Percentiles rank a stretch among this genome's conserved stretches.
These are phyloP conservation scores for Steinernema feltiae DNA, from an alignment of 1,140 invertebrate species.

Conservation along the genomic window DNA sequence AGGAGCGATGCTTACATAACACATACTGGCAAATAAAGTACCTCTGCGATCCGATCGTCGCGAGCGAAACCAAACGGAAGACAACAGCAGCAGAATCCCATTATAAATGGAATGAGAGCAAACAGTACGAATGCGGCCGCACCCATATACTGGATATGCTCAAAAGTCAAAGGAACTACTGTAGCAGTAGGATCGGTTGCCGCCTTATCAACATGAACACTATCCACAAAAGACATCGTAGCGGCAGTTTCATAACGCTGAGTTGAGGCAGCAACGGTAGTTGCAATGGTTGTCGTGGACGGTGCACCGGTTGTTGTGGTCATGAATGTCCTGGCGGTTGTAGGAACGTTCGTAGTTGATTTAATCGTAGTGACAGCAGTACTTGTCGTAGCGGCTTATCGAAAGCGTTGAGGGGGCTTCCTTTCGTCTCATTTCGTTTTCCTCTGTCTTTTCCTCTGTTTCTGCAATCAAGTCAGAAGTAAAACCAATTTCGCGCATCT, in stretches of 20 bases:
- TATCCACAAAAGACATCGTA: not conserved
- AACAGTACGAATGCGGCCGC: not conserved
- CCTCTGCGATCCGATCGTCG: not conserved
- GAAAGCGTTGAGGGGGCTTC: not conserved
- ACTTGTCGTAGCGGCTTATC: not conserved
- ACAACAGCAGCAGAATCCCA: constrained; percentile 5
- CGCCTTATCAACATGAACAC: not conserved
- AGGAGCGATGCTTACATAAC: not conserved
- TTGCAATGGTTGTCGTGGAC: not conserved
- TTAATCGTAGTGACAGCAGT: not conserved
- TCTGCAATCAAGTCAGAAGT: not conserved
- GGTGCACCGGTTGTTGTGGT: not conserved
- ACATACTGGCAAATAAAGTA: not conserved
- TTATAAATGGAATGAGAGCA: not conserved
- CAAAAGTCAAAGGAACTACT: not conserved
- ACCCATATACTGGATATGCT: not conserved
- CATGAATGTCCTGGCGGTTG: not conserved
- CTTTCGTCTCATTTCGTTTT: no score
- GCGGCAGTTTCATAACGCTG: not conserved
- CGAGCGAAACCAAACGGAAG: not conserved
- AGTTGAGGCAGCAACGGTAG: no score
- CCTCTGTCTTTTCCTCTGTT: no score
- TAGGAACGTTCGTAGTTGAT: not conserved
- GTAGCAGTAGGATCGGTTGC: not conserved
- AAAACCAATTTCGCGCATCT: not conserved